These are phyloP conservation scores for Ips nitidus DNA, from an alignment of 1,140 invertebrate genomes.

Conservation along the genomic window DNA sequence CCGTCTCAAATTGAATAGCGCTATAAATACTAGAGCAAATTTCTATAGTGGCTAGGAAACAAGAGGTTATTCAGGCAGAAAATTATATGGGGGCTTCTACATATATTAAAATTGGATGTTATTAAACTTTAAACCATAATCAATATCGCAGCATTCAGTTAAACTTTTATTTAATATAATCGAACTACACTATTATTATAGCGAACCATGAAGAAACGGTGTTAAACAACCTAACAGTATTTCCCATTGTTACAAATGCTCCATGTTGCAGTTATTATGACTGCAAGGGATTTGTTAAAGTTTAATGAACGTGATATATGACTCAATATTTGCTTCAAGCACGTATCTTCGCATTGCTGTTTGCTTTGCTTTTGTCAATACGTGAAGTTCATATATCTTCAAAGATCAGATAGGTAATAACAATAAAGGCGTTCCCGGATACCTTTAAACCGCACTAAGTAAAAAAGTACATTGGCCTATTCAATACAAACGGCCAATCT, in stretches of 20 bases:
- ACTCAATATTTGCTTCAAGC: slow-evolving; percentile 1
- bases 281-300: slow-evolving; percentile 1
- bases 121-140: too few relatives aligned
- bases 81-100: too few relatives aligned
- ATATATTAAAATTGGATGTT: too few relatives aligned
- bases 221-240: not conserved
- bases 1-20: too few relatives aligned
- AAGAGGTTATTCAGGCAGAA: too few relatives aligned
- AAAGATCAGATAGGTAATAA: not conserved
- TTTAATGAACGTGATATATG: slow-evolving; percentile 9
- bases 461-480: too few relatives aligned
- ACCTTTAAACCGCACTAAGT: not conserved
- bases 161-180: too few relatives aligned
- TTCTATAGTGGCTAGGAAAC: too few relatives aligned
- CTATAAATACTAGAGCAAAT: too few relatives aligned
- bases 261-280: not conserved
- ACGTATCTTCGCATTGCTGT: not conserved
- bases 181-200: too few relatives aligned
- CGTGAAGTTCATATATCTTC: slow-evolving; percentile 1
- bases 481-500: too few relatives aligned
- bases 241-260: not conserved
- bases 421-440: not conserved
- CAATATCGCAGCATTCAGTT: too few relatives aligned
- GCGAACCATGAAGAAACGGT: not conserved
- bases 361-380: slow-evolving; percentile 5